Percentiles rank a stretch among this genome's conserved stretches.
These are phyloP conservation scores for Argopecten irradians DNA, from an alignment of 1,140 invertebrate species.

Conservation along the genomic window DNA sequence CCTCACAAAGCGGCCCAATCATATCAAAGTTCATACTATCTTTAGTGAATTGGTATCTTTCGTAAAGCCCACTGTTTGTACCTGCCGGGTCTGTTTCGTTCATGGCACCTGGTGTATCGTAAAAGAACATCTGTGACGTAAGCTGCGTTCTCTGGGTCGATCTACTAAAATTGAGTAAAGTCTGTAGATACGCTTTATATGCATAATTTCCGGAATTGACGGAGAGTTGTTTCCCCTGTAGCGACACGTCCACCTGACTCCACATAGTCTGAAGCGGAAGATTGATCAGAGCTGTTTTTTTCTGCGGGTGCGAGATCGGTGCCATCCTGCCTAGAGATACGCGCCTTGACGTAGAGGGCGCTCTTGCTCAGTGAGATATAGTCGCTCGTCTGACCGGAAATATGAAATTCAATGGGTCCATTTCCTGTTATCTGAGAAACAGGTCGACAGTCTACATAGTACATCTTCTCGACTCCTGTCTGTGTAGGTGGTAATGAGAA, in stretches of 20 bases:
- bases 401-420: no score
- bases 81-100: background rate
- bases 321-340: no score
- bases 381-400: no score
- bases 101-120: background rate
- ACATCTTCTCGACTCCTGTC: no score
- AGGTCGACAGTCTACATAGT: no score
- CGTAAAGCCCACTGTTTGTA: background rate
- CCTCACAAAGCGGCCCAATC: conserved; percentile 39
- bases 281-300: no score
- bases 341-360: no score
- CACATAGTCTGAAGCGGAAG: background rate
- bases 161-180: background rate
- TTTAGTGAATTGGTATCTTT: conserved; percentile 33
- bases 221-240: background rate
- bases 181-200: background rate
- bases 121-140: background rate
- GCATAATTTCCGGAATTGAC: background rate
- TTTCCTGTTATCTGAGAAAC: no score
- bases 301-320: no score
- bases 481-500: no score
- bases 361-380: no score
- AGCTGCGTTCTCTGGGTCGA: background rate
- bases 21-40: conserved; percentile 34
- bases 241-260: no score